A percentile compares a stretch with the other conserved stretches of the same genome.
These are phyloP conservation scores for Lasioglossum albipes DNA, from an alignment of 1,140 invertebrate genomes.

Conservation along the genomic window DNA sequence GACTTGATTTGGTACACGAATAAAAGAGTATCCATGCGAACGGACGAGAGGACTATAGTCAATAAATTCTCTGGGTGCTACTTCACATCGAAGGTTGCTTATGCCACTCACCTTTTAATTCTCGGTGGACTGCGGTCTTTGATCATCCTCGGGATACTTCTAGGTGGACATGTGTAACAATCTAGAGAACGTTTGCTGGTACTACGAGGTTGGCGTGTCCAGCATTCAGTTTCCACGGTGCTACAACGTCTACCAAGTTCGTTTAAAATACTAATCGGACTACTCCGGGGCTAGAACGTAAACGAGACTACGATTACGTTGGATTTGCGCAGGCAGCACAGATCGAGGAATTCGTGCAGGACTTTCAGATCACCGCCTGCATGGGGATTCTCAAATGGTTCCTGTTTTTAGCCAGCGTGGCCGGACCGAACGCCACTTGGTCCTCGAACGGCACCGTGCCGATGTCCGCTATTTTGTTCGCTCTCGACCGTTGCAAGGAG, in stretches of 20 bases:
- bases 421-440: constrained; percentile 44
- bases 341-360: constrained; percentile 85
- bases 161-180: constrained; percentile 81
- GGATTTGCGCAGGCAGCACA: constrained; percentile 76
- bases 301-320: not conserved
- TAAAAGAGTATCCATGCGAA: constrained; percentile 27
- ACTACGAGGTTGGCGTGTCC: constrained; percentile 81
- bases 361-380: constrained; percentile 84
- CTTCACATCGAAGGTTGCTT: constrained; percentile 90
- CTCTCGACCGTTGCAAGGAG: constrained; percentile 81
- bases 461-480: constrained; percentile 79
- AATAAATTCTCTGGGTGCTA: constrained; percentile 88
- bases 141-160: constrained; percentile 6
- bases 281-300: constrained; percentile 54
- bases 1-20: constrained; percentile 54
- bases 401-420: constrained; percentile 68
- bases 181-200: constrained; percentile 83
- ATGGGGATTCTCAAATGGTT: constrained; percentile 83
- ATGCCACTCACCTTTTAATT: not conserved
- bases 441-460: constrained; percentile 69
- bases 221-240: constrained; percentile 84
- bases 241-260: constrained; percentile 84
- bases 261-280: constrained; percentile 54
- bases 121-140: no score
- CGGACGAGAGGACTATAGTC: constrained; percentile 81